Base-by-base conservation (phyloP, 2,113 vertebrate species). In the Lathamus discolor region DNA sequence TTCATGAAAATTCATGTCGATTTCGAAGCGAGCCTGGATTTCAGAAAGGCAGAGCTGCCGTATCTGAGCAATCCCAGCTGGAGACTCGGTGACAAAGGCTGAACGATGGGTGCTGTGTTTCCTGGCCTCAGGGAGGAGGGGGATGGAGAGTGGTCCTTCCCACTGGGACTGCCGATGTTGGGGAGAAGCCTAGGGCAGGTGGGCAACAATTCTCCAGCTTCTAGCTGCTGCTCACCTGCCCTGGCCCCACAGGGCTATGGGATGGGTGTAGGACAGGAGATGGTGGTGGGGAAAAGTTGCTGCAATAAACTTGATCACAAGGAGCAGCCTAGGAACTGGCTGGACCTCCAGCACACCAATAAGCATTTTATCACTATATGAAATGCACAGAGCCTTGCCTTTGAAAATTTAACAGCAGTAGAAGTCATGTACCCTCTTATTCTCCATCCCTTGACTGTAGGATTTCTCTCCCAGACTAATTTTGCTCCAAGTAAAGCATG, bases 401-500 rank as follows among this genome's bases (percentile, higher is more conserved):
- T 81, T 72, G 48, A 87, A 93, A 89, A 76, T 29, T 10, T 37
- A 95, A 64, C 77, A 55, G 66, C 51, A 75, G 1, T 13, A 68
- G 51, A 67, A 13, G 19, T 63, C 67, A 35, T 3, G 4, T 3
- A 7, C 52, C 10, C 41, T 67, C 39, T 88, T 83, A 22, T 51
- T 74, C 68, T 86, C 55, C 54, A 29, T 39, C 8, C 8, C 31
- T 68, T 70, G 49, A 52, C 46, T 54, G 25, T 48, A 90, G 41
- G 33, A 84, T 75, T 93, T 93, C 63, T 90, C 31, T 28, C 17
- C 17, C 17, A 74, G 61, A 52, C 15, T 70, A 90, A 57, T 90
- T 92, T 90, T 84, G 9, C 74, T 79, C 43, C 54, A 62, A 87
- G 64, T 16, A 67, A 81, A 78, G 17, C 24, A 74, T 17, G 37